Conservation (phyloP, 2,888 invertebrate genomes). For the Pediacus dermestoides region DNA sequence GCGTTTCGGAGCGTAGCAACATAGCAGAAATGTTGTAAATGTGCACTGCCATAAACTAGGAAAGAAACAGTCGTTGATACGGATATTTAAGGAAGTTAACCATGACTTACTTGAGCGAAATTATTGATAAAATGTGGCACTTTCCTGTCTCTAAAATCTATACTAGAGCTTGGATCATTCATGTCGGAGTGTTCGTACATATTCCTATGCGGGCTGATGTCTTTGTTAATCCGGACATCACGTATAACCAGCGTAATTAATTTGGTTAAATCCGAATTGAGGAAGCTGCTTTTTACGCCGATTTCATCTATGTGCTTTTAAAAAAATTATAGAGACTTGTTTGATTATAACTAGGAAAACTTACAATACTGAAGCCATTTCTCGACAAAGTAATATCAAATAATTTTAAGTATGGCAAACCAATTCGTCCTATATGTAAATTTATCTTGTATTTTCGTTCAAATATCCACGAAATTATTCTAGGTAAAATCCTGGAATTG, state of each 20-base stretch:
- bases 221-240: slow-evolving; percentile 77
- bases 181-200: slow-evolving; percentile 40
- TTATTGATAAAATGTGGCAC: slow-evolving; percentile 76
- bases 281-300: slow-evolving; percentile 79
- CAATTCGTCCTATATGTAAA: slow-evolving; percentile 76
- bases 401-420: slow-evolving; percentile 73
- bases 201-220: slow-evolving; percentile 50
- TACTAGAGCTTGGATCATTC: slow-evolving; percentile 45
- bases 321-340: slow-evolving; percentile 8
- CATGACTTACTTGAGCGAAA: slow-evolving; percentile 72
- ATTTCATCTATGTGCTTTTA: slow-evolving; percentile 79
- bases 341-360: slow-evolving; percentile 16
- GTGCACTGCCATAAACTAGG: slow-evolving; percentile 81
- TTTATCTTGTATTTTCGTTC: slow-evolving; percentile 76
- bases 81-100: slow-evolving; percentile 12
- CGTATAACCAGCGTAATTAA: slow-evolving; percentile 76
- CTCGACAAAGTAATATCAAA: slow-evolving; percentile 78
- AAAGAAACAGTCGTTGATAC: too few relatives aligned
- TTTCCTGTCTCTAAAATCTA: slow-evolving; percentile 70
- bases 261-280: slow-evolving; percentile 85
- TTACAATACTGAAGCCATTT: slow-evolving; percentile 57
- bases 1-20: slow-evolving; percentile 60
- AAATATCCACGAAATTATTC: slow-evolving; percentile 73
- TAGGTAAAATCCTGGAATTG: slow-evolving; percentile 68
- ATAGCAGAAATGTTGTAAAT: slow-evolving; percentile 68